phyloP scores from a whole-genome alignment of 2,797 vertebrate genomes.

The Forpus xanthops region DNA sequence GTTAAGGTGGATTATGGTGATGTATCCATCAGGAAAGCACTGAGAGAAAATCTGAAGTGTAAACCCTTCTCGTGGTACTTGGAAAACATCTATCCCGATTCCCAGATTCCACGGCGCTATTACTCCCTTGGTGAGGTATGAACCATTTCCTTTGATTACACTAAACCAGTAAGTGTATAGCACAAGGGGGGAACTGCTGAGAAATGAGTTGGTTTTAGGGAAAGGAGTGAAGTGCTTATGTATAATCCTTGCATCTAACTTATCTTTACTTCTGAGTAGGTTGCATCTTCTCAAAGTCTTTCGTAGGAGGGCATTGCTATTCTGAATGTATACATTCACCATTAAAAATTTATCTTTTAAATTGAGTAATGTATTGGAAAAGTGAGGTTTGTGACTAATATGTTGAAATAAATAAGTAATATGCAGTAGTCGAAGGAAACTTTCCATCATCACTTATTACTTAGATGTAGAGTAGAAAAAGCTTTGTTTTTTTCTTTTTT shows the following conservation, averaged over 20 bases:
- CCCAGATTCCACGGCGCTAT: conserved; percentile 97
- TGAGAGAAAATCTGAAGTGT: conserved; percentile 89
- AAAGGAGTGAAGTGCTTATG: background rate
- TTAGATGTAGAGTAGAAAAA: background rate
- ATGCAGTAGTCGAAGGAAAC: background rate
- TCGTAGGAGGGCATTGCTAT: rapidly evolving
- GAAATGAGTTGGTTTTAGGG: background rate
- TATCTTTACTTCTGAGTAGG: background rate
- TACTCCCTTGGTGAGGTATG: conserved; percentile 98
- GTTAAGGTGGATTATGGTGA: conserved; percentile 97
- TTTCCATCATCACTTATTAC: background rate
- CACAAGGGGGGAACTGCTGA: background rate
- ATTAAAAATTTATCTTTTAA: background rate
- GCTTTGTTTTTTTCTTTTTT: rapidly evolving
- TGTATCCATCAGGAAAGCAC: conserved; percentile 87
- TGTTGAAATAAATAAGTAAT: background rate
- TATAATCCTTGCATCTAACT: background rate
- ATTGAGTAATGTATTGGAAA: background rate
- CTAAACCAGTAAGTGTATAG: background rate
- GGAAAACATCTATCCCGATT: conserved; percentile 96
- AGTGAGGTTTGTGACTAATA: background rate
- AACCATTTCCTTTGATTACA: conserved; percentile 48
- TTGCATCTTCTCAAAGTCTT: background rate
- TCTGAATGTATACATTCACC: background rate
- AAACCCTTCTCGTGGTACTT: conserved; percentile 98